phyloP scores from a whole-genome alignment of 2,113 vertebrate genomes.

The Mus spicilegus region DNA sequence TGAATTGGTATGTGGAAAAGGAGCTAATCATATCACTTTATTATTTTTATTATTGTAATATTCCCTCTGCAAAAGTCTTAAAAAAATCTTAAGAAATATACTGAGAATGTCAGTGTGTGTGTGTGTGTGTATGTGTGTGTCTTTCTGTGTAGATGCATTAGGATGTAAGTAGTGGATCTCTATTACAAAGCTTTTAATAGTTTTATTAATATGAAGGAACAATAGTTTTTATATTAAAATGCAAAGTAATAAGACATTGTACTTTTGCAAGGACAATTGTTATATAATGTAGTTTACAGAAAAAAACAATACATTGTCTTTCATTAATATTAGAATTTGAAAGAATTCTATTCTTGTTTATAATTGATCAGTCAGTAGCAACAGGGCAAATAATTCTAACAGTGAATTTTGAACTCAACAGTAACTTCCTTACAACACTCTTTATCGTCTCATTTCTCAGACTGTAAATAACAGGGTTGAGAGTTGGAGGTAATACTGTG shows the following conservation, averaged over 20 bases:
- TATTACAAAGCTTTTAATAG: background rate
- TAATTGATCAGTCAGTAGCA: background rate
- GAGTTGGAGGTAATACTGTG: background rate
- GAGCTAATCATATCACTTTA: no score
- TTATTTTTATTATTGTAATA: no score
- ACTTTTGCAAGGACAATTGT: background rate
- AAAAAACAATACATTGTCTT: background rate
- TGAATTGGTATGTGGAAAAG: no score
- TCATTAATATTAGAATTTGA: background rate
- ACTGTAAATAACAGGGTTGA: constrained; percentile 57
- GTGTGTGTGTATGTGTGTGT: background rate
- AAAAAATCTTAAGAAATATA: background rate
- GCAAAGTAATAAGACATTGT: background rate
- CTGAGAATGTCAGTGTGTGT: background rate
- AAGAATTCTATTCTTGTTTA: background rate
- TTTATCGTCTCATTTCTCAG: constrained; percentile 19
- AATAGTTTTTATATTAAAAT: background rate
- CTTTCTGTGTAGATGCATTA: background rate
- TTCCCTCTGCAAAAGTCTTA: no score
- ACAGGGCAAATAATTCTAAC: background rate
- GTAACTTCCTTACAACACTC: background rate
- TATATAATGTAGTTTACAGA: background rate
- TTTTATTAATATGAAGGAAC: background rate
- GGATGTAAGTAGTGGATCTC: background rate
- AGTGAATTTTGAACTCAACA: background rate